phyloP scores from a whole-genome alignment of 1,140 invertebrate genomes.

The Drosophila suzukii region DNA sequence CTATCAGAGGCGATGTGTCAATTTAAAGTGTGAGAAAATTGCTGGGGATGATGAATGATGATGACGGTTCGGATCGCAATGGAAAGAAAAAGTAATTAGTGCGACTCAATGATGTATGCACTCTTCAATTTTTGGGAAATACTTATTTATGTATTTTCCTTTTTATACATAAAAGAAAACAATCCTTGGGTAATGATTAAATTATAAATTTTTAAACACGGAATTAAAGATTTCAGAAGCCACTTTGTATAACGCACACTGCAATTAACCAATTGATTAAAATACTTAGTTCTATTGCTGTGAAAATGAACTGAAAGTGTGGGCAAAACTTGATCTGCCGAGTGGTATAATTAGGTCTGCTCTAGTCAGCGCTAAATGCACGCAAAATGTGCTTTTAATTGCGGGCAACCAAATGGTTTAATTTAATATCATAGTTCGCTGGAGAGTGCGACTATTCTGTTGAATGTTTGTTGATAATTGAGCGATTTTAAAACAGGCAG shows the following conservation, averaged over 20 bases:
- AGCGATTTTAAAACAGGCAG: conserved; percentile 6
- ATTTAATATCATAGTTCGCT: conserved; percentile 1
- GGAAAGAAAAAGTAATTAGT: conserved; percentile 58
- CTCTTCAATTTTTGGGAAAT: conserved; percentile 1
- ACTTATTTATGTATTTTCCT: neutral
- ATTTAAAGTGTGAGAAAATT: conserved; percentile 82
- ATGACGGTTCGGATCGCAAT: conserved; percentile 42
- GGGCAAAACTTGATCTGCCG: conserved; percentile 2
- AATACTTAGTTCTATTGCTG: conserved; percentile 1
- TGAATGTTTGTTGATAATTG: conserved; percentile 13
- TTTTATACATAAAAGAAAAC: neutral
- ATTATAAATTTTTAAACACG: too few relatives aligned
- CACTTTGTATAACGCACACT: neutral
- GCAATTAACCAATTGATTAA: conserved; percentile 24
- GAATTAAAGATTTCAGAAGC: neutral
- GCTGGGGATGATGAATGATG: conserved; percentile 53
- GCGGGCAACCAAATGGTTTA: conserved; percentile 3
- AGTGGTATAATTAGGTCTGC: conserved; percentile 15
- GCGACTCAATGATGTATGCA: conserved; percentile 20
- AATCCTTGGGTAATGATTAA: too few relatives aligned
- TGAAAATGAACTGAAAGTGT: conserved; percentile 14
- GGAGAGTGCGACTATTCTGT: neutral
- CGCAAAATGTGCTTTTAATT: conserved; percentile 29
- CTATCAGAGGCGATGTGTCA: conserved; percentile 73
- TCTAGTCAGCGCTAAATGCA: conserved; percentile 20